Conservation (phyloP, 2,113 vertebrate genomes). For the Chloroceryle aenea region DNA sequence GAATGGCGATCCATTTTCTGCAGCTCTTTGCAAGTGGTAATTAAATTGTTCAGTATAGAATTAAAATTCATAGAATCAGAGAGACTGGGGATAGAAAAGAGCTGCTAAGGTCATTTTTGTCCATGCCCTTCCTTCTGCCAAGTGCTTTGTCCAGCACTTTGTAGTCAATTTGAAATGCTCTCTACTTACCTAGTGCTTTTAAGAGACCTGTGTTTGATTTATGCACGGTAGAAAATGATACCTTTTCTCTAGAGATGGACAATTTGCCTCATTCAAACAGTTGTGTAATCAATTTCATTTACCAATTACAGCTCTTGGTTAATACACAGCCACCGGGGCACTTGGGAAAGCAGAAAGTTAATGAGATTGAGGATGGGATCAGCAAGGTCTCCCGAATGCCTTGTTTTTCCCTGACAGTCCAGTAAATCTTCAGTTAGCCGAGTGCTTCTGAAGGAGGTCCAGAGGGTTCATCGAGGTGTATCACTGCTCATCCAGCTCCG, state of each 20-base stretch:
- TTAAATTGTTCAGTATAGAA: not conserved
- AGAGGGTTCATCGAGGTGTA: not conserved
- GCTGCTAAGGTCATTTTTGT: not conserved
- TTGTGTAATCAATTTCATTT: constrained; percentile 65
- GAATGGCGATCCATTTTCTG: constrained; percentile 2
- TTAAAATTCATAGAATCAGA: constrained; percentile 58
- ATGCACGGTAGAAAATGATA: not conserved
- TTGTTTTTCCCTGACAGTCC: constrained; percentile 35
- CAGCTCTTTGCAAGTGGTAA: not conserved
- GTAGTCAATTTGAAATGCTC: constrained; percentile 24
- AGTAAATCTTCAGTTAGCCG: constrained; percentile 37
- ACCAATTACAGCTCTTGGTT: constrained; percentile 44
- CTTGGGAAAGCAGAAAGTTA: constrained; percentile 37
- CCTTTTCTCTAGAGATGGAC: constrained; percentile 38
- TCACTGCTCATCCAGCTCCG: not conserved
- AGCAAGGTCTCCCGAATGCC: constrained; percentile 1
- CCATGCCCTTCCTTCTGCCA: constrained; percentile 8
- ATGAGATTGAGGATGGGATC: constrained; percentile 62
- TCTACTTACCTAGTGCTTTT: constrained; percentile 34
- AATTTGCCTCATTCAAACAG: constrained; percentile 35
- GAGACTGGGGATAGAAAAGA: not conserved
- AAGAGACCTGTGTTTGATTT: constrained; percentile 29
- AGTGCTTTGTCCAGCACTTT: constrained; percentile 42
- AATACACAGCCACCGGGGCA: not conserved
- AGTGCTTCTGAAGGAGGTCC: not conserved